phyloP scores from a whole-genome alignment of 2,888 invertebrate genomes.

The Quadriops clusia region DNA sequence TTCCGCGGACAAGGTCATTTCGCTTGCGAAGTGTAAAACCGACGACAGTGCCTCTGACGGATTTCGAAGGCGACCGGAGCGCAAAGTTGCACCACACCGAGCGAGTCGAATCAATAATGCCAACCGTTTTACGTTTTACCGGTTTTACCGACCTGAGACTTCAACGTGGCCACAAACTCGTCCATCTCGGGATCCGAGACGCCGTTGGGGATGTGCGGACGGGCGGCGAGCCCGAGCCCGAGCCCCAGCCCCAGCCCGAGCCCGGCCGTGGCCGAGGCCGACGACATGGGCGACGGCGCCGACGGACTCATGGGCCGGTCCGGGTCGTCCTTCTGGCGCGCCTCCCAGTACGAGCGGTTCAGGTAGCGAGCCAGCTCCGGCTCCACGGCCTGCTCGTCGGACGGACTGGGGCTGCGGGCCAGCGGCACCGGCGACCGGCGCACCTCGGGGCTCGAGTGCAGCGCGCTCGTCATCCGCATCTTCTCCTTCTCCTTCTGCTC shows the following conservation, averaged over 20 bases:
- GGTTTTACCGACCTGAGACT: too few relatives aligned
- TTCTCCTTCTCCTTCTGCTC: slow-evolving; percentile 81
- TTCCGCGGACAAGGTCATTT: too few relatives aligned
- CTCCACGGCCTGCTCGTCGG: too few relatives aligned
- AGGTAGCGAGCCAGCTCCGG: slow-evolving; percentile 87
- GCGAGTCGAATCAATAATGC: too few relatives aligned
- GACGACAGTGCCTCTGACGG: too few relatives aligned
- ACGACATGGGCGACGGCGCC: slow-evolving; percentile 51
- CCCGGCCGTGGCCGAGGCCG: slow-evolving; percentile 32
- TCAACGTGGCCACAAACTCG: slow-evolving; percentile 74
- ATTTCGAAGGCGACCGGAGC: too few relatives aligned
- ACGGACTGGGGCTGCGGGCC: slow-evolving; percentile 36
- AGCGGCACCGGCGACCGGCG: not conserved
- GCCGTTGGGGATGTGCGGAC: slow-evolving; percentile 39
- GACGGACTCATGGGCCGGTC: slow-evolving; percentile 31
- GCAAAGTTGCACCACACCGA: too few relatives aligned
- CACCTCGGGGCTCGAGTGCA: slow-evolving; percentile 6
- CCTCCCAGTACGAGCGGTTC: slow-evolving; percentile 65
- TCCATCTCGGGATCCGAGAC: slow-evolving; percentile 70
- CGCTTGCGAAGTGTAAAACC: too few relatives aligned
- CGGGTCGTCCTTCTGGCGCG: slow-evolving; percentile 20
- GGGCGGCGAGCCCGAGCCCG: slow-evolving; percentile 6
- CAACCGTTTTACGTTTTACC: too few relatives aligned
- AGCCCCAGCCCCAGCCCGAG: slow-evolving; percentile 28
- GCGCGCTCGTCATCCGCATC: slow-evolving; percentile 35